These are phyloP conservation scores for Xylocampa areola DNA, from an alignment of 2,888 invertebrate species.

Conservation along the genomic window DNA sequence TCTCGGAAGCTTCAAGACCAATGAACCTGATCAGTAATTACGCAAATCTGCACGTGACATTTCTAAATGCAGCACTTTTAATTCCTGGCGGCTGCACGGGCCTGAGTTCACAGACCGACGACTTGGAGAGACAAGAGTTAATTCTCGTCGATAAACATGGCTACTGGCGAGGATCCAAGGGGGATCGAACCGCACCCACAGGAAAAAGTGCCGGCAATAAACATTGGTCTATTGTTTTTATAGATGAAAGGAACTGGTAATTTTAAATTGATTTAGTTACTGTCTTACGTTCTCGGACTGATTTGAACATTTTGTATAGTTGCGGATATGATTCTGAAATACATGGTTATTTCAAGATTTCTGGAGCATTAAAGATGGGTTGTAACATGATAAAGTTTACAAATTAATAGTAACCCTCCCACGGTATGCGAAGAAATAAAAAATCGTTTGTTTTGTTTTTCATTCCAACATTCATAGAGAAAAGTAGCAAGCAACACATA, in stretches of 20 bases:
- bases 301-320: too few species aligned
- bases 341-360: too few species aligned
- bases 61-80: conserved; percentile 64
- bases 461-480: too few species aligned
- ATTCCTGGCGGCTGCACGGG: conserved; percentile 64
- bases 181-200: conserved; percentile 63
- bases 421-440: too few species aligned
- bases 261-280: not conserved
- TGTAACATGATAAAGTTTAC: too few species aligned
- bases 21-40: conserved; percentile 60
- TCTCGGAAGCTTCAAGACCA: conserved; percentile 53
- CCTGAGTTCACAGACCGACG: conserved; percentile 69
- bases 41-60: conserved; percentile 55
- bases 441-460: too few species aligned
- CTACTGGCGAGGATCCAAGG: conserved; percentile 69
- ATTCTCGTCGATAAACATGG: conserved; percentile 65
- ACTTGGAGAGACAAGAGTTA: conserved; percentile 52
- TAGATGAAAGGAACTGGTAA: conserved; percentile 21
- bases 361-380: too few species aligned
- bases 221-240: conserved; percentile 50
- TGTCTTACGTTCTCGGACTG: not conserved
- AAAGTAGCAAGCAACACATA: too few species aligned
- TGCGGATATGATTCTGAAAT: too few species aligned
- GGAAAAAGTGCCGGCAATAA: conserved; percentile 34
- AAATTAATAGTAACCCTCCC: too few species aligned